Conservation (phyloP, 2,797 vertebrate species). For the Lerista edwardsae region DNA sequence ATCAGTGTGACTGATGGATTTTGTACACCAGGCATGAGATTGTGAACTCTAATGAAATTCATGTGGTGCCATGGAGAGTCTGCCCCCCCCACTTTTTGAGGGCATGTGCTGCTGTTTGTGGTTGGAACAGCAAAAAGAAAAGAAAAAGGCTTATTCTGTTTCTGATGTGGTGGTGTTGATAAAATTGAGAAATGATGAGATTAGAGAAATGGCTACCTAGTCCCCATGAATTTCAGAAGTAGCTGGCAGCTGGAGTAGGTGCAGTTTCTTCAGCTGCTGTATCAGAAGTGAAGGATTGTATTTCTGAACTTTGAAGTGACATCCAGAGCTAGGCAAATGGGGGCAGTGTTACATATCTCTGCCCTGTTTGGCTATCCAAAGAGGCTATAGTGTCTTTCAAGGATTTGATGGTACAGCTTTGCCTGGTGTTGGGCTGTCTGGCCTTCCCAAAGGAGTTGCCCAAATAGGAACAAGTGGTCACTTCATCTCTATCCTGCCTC, state of each 20-base stretch:
- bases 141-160: neutral
- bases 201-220: neutral
- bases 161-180: neutral
- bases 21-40: conserved; percentile 18
- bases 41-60: conserved; percentile 27
- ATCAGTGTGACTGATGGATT: conserved; percentile 29
- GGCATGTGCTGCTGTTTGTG: neutral
- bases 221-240: neutral
- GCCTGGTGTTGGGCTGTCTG: neutral
- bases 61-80: neutral
- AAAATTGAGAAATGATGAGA: neutral
- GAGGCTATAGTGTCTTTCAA: neutral
- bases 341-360: neutral
- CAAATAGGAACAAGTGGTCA: neutral
- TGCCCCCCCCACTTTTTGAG: neutral
- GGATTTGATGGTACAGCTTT: neutral
- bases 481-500: neutral
- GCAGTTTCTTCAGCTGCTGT: neutral
- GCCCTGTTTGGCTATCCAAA: neutral
- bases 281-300: neutral
- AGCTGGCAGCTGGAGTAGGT: neutral
- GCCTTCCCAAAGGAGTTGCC: neutral
- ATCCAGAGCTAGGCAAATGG: neutral
- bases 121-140: neutral
- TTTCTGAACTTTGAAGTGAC: neutral